phyloP scores from a whole-genome alignment of 53 echinoderm and acorn worm species.

The Crossaster papposus region DNA sequence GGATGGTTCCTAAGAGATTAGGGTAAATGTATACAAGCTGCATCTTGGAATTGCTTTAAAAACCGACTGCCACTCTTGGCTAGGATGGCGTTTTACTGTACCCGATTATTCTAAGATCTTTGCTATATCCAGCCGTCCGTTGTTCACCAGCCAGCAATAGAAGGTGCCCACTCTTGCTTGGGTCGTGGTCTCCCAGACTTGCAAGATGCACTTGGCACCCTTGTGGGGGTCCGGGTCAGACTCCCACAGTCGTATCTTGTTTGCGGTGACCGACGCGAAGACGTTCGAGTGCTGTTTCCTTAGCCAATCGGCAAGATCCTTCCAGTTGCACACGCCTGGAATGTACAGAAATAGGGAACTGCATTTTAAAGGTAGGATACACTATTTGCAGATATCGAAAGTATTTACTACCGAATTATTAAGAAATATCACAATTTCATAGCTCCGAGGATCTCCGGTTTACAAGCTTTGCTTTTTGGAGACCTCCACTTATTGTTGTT shows the following conservation, averaged over 20 bases:
- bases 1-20: too few species aligned
- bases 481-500: too few species aligned
- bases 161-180: slow-evolving; percentile 10
- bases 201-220: slow-evolving; percentile 1
- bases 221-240: neutral
- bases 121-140: slow-evolving; percentile 33
- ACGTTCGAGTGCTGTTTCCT: neutral
- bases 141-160: slow-evolving; percentile 26
- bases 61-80: neutral
- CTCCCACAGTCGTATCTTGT: slow-evolving; percentile 22
- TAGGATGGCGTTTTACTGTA: neutral
- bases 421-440: too few species aligned
- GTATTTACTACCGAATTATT: too few species aligned
- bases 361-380: too few species aligned
- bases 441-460: too few species aligned
- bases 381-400: too few species aligned
- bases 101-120: neutral
- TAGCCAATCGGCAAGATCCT: slow-evolving; percentile 24
- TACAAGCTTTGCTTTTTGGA: too few species aligned
- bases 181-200: slow-evolving; percentile 38
- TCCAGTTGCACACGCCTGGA: slow-evolving; percentile 18
- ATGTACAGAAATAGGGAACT: neutral
- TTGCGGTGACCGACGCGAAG: neutral
- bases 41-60: too few species aligned
- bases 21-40: too few species aligned